Evolutionary conservation across 1,140 invertebrate genomes (phyloP).

Genomic region (Danaus plexippus): DNA sequence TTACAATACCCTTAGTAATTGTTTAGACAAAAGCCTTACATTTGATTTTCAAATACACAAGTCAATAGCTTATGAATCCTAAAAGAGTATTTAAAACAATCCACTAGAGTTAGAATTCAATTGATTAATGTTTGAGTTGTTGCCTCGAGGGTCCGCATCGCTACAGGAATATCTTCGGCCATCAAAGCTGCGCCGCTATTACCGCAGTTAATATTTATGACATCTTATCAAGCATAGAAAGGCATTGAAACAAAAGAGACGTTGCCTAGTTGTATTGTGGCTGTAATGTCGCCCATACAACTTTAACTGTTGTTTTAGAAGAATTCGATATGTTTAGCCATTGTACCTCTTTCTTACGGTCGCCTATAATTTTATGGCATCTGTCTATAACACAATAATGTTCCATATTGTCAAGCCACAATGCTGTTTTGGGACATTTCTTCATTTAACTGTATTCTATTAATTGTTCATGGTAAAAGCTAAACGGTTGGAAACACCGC

Average conservation of each 20-base stretch:
- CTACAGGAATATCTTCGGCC: constrained; percentile 40
- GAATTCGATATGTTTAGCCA: constrained; percentile 28
- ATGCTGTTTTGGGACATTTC: constrained; percentile 46
- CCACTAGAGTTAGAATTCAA: constrained; percentile 13
- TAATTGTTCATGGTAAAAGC: constrained; percentile 23
- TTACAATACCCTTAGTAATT: constrained; percentile 64
- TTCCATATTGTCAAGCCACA: constrained; percentile 35
- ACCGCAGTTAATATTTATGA: constrained; percentile 65
- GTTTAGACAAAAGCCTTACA: constrained; percentile 57
- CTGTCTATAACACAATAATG: constrained; percentile 39
- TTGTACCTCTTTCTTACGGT: constrained; percentile 37
- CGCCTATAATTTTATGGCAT: constrained; percentile 27
- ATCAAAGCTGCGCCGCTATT: constrained; percentile 59
- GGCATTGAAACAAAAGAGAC: constrained; percentile 49
- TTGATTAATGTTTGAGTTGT: constrained; percentile 8
- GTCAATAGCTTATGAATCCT: constrained; percentile 6
- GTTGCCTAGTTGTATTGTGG: constrained; percentile 41
- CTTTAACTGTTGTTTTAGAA: constrained; percentile 56
- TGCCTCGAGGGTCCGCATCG: constrained; percentile 8
- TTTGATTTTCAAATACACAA: constrained; percentile 17
- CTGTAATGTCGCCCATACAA: constrained; percentile 30
- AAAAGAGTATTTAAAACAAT: constrained; percentile 18
- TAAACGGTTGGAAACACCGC: constrained; percentile 22
- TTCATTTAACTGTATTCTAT: constrained; percentile 31
- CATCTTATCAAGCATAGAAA: constrained; percentile 43